Conservation (phyloP, 2,113 vertebrate genomes). For the Sporophila hypoxantha region DNA sequence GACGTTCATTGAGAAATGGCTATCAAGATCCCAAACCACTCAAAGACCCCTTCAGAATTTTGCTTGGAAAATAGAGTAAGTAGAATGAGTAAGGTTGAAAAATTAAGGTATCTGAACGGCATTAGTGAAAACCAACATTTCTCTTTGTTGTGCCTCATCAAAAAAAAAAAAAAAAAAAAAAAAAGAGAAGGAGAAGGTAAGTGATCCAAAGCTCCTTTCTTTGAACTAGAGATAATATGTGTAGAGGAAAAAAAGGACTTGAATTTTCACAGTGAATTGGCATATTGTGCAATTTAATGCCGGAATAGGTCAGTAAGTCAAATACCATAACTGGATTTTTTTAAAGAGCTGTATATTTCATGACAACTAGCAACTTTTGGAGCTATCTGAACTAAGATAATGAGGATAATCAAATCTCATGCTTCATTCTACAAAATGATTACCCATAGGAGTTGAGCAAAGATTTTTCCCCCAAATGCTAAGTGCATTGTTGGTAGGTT, state of each 20-base stretch:
- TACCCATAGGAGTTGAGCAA: background rate
- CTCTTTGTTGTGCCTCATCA: background rate
- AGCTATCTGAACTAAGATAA: slow-evolving; percentile 22
- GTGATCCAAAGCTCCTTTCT: background rate
- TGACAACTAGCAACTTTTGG: slow-evolving; percentile 17
- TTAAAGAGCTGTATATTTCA: slow-evolving; percentile 4
- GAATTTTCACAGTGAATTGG: background rate
- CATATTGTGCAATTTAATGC: background rate
- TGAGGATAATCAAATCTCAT: slow-evolving; percentile 39
- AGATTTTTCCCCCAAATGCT: background rate
- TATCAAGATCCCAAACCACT: background rate
- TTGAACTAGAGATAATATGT: background rate
- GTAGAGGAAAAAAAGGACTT: background rate
- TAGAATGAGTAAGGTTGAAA: background rate
- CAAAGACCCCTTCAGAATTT: background rate
- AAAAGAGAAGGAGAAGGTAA: background rate
- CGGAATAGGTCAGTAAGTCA: slow-evolving; percentile 32
- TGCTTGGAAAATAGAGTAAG: background rate
- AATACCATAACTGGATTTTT: slow-evolving; percentile 5
- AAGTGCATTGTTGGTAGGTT: background rate
- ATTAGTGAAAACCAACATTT: background rate
- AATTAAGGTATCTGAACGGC: background rate
- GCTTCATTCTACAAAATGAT: slow-evolving; percentile 14
- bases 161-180: no score
- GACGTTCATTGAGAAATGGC: background rate